Base-by-base conservation (phyloP, 1,140 invertebrate species). In the Drosophila kohkoa region DNA sequence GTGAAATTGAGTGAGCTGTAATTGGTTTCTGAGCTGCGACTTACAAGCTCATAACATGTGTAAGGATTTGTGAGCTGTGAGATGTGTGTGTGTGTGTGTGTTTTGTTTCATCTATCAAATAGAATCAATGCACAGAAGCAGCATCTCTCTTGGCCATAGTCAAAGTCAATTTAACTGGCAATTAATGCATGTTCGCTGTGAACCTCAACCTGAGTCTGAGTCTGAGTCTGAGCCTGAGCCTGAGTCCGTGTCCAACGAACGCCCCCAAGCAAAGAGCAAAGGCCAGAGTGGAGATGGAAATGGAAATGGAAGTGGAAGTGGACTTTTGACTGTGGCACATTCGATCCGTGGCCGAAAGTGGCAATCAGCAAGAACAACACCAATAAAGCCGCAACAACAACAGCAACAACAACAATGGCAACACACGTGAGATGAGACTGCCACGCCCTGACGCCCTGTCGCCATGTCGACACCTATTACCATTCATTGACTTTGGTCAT, bases 391-490 rank as follows among this genome's bases (percentile, higher is more conserved):
- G 67, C 80, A 82, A 63, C 72, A 75, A 67, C 74, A 77, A 48
- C 72, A 78, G 15, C 13, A 55, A 35, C 62, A 72, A n/a, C 20
- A 25, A 49, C 30, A 32, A 7, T 54, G 11, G 5, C 32, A 57
- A 55, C 8, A 46, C 20, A 45, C 8, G 41, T 16, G 41, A 49
- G n/a, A 15, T 5, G 16, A 6, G 4, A 20, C 16, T 63, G 64
- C 41, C 41, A 43, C 20, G 69, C 51, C 28, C 28, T 62, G 74
- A 80, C 77, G 74, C 77, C 81, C 55, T 57, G 77, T 69, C 74
- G 77, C 85, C 83, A 83, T 88, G 83, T 88, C 83, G 83, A 88
- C 85, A 89, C 85, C 85, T 88, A 88, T 88, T 88, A 88, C 85
- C 85, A 88, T 88, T 88, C 85, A 88, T 88, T 88, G 85, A 88